Conservation (phyloP, 2,797 vertebrate species). For the Anguilla obscura region DNA sequence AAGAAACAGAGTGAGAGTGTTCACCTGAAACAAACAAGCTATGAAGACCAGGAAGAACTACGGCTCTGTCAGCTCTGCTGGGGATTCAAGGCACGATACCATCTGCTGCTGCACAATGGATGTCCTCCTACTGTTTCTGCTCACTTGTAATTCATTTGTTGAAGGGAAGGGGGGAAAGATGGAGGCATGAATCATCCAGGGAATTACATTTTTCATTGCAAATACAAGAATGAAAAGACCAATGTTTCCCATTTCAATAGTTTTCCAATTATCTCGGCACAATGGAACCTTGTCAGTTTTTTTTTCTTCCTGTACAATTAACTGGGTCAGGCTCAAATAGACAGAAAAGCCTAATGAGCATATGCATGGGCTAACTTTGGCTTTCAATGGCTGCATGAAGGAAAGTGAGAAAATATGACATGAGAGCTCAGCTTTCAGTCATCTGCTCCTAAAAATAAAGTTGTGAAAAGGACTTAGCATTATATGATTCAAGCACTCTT, state of each 20-base stretch:
- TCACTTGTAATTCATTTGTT: slow-evolving; percentile 43
- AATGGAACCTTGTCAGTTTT: neutral
- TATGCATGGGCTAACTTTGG: neutral
- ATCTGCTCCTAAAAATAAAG: slow-evolving; percentile 8
- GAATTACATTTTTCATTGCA: slow-evolving; percentile 34
- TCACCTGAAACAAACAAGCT: slow-evolving; percentile 59
- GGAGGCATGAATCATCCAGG: slow-evolving; percentile 34
- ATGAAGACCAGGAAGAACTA: slow-evolving; percentile 53
- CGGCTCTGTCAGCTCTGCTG: slow-evolving; percentile 36
- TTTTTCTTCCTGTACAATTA: slow-evolving; percentile 5
- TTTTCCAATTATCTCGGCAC: slow-evolving; percentile 25
- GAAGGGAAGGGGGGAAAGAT: slow-evolving; percentile 31
- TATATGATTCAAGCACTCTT: neutral
- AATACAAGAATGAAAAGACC: slow-evolving; percentile 41
- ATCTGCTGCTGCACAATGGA: slow-evolving; percentile 43
- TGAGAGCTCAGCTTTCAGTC: slow-evolving; percentile 3
- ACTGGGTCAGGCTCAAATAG: neutral
- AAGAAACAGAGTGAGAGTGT: slow-evolving; percentile 57
- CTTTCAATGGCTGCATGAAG: neutral
- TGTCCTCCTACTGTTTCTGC: slow-evolving; percentile 43
- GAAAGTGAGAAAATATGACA: neutral
- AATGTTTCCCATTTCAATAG: slow-evolving; percentile 40
- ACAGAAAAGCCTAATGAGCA: slow-evolving; percentile 10
- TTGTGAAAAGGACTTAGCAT: slow-evolving; percentile 13
- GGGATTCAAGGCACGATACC: slow-evolving; percentile 30